These are phyloP conservation scores for Ecdyonurus torrentis DNA, from an alignment of 2,888 invertebrate species.

Conservation along the genomic window DNA sequence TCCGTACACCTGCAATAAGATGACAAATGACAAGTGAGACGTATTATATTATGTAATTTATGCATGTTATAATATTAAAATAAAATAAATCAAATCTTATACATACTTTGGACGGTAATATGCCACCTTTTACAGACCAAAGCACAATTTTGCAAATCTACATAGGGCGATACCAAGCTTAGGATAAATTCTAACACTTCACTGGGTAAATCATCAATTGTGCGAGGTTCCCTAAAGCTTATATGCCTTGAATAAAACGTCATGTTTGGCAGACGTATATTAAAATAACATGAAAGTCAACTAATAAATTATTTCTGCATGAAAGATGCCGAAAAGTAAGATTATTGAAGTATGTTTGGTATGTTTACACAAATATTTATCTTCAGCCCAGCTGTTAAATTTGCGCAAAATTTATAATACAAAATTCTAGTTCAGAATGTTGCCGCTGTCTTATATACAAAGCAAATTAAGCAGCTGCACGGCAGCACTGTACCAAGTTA, in stretches of 20 bases:
- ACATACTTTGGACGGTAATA: conserved; percentile 65
- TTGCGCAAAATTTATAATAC: not conserved
- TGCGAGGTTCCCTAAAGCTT: not conserved
- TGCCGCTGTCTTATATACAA: not conserved
- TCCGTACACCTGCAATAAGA: conserved; percentile 52
- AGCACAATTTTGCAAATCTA: conserved; percentile 73
- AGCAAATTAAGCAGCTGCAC: not conserved
- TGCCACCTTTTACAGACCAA: conserved; percentile 78
- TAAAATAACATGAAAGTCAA: too few species aligned
- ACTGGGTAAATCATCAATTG: conserved; percentile 60
- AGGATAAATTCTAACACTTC: conserved; percentile 88
- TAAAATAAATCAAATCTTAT: conserved; percentile 4
- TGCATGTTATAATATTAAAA: conserved; percentile 8
- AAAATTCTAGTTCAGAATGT: not conserved
- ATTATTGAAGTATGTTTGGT: too few species aligned
- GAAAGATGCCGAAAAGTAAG: too few species aligned
- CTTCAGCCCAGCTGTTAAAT: too few species aligned
- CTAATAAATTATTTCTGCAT: too few species aligned
- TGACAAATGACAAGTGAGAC: conserved; percentile 9
- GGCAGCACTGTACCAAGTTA: not conserved
- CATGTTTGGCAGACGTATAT: too few species aligned
- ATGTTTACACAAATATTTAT: too few species aligned
- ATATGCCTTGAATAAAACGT: not conserved
- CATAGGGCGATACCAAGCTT: conserved; percentile 74
- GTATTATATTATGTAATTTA: not conserved